Evolutionary conservation across 2,113 vertebrate species (phyloP), one percentile per base, ranked within the genome.

Genomic region (Phodopus roborovskii): DNA sequence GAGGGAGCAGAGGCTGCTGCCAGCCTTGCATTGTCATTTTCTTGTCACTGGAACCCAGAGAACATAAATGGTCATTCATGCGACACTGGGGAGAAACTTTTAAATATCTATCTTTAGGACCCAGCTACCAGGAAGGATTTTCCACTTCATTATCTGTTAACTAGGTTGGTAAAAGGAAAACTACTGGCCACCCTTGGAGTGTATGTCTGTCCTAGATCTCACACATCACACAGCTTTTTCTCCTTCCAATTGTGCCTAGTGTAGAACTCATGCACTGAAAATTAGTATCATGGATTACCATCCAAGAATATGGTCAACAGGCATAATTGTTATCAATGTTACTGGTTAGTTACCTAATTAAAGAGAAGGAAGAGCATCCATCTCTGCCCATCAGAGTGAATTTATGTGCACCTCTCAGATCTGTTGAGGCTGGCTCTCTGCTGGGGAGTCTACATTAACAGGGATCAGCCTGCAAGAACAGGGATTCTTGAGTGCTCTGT

Each of bases 261-360:
- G 17, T 5, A 12, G 60, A 66, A 64, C 42, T 48, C 15, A 36
- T 33, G 60, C 6, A 19, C 62, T 66, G 17, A 85, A 45, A 33
- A 85, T 48, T 66, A 66, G 48, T 3, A 33, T 20, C 39, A 19
- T 12, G 13, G 24, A 42, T 19, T 10, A 42, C 8, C 58, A 64
- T 45, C 58, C 24, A 42, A 7, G 26, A 42, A 84, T 19, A 42
- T 64, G 58, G 58, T 28, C 81, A 83, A 84, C 81, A 84, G 73
- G 20, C 11, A n/a, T 13, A 26, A n/a, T 66, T 94, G 93, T 91
- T 97, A 94, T 97, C 94, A 70, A 60, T 94, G 88, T 22, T 92
- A 60, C 58, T 88, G 33, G 95, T 88, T 94, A 90, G 91, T 92
- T 62, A 79, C 66, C 66, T 97, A 95, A 97, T 93, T 66, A 71